Evolutionary conservation across 2,113 vertebrate species (phyloP).

Genomic region (Drymodes brunneopygia): DNA sequence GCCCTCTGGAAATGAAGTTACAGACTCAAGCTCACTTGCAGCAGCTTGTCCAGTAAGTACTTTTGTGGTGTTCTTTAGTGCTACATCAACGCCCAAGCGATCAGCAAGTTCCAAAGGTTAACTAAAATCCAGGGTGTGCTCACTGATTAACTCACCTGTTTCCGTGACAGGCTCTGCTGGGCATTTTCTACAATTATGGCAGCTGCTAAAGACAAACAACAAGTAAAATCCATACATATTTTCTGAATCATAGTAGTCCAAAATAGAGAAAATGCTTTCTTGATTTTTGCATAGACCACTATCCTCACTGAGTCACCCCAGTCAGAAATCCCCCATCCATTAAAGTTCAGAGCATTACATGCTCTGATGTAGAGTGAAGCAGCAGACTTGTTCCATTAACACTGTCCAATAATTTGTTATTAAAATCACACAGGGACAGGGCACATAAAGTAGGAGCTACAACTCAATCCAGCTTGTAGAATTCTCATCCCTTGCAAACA

Average conservation of each 20-base stretch:
- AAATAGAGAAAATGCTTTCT: not conserved
- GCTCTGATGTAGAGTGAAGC: fast-evolving
- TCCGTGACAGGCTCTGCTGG: not conserved
- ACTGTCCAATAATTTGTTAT: not conserved
- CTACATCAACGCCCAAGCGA: fast-evolving
- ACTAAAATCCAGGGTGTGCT: not conserved
- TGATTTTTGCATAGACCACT: fast-evolving
- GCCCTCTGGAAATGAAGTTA: not conserved
- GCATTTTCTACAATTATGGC: not conserved
- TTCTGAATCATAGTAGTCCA: not conserved
- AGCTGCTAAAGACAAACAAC: not conserved
- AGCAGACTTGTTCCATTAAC: not conserved
- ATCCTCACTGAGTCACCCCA: not conserved
- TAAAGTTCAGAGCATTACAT: not conserved
- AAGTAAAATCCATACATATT: not conserved
- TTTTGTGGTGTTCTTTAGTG: not conserved
- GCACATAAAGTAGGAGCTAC: not conserved
- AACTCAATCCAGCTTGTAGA: not conserved
- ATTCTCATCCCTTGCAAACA: not conserved
- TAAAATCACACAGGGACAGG: not conserved
- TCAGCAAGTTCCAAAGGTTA: not conserved
- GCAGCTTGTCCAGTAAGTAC: not conserved
- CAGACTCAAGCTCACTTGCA: not conserved
- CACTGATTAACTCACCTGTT: not conserved
- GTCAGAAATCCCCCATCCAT: not conserved